These are phyloP conservation scores for Rissa tridactyla DNA, from an alignment of 2,113 vertebrate genomes.

Conservation along the genomic window DNA sequence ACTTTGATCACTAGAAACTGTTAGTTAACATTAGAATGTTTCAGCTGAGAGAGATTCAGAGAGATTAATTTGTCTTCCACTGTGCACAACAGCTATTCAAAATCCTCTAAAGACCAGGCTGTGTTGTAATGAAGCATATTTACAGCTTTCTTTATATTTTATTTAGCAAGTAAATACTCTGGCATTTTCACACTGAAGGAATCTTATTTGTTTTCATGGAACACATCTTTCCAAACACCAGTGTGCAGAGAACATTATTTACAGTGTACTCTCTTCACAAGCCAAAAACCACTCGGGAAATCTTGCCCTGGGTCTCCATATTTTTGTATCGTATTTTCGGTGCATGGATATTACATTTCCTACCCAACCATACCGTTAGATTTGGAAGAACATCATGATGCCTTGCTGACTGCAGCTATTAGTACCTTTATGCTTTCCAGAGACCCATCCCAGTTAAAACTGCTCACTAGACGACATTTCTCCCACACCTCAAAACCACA, in stretches of 20 bases:
- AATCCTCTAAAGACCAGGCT: conserved; percentile 42
- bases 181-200: conserved; percentile 29
- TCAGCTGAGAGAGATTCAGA: conserved; percentile 58
- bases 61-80: conserved; percentile 66
- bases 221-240: neutral
- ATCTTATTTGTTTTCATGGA: conserved; percentile 19
- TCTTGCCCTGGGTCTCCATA: neutral
- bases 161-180: conserved; percentile 45
- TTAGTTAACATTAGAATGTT: conserved; percentile 69
- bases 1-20: conserved; percentile 61
- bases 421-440: neutral
- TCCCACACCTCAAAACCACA: conserved; percentile 13
- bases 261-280: neutral
- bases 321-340: neutral
- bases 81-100: conserved; percentile 52
- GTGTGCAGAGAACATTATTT: neutral
- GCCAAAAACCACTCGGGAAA: neutral
- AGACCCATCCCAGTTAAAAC: neutral
- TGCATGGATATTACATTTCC: conserved; percentile 12
- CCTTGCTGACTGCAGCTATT: conserved; percentile 14
- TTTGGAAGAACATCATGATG: neutral
- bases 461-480: neutral
- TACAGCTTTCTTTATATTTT: conserved; percentile 59
- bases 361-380: neutral
- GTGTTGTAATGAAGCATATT: conserved; percentile 64